Conservation (phyloP, 2,888 invertebrate species). For the Nebria brevicollis region DNA sequence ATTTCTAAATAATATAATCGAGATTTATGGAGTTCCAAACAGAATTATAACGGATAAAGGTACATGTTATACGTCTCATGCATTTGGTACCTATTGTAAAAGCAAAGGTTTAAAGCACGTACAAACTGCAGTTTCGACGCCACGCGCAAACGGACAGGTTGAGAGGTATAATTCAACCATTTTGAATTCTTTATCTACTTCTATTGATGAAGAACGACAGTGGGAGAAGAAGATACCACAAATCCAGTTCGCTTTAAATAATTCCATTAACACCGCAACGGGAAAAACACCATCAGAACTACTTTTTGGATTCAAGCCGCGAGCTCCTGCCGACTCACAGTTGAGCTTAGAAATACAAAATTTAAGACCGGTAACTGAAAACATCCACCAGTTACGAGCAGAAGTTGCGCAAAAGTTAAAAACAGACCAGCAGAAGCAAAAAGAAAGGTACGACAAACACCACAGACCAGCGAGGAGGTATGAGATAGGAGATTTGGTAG, state of each 20-base stretch:
- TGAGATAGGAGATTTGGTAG: too few relatives aligned
- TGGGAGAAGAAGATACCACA: constrained; percentile 56
- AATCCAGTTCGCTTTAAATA: constrained; percentile 55
- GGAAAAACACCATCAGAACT: constrained; percentile 51
- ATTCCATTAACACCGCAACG: constrained; percentile 51
- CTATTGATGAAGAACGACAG: constrained; percentile 53
- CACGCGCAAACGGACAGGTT: constrained; percentile 57
- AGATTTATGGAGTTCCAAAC: constrained; percentile 52
- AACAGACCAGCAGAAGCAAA: too few relatives aligned
- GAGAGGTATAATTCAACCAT: constrained; percentile 55
- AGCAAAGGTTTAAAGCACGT: constrained; percentile 54
- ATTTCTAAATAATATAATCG: constrained; percentile 51
- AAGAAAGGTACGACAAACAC: too few relatives aligned
- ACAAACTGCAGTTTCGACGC: constrained; percentile 54
- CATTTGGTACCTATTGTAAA: constrained; percentile 55
- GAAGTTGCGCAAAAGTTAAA: too few relatives aligned
- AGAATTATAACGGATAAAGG: constrained; percentile 59
- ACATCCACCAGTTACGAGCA: too few relatives aligned
- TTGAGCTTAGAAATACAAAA: constrained; percentile 16
- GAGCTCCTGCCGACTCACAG: constrained; percentile 39
- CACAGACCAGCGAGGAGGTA: too few relatives aligned
- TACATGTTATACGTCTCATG: constrained; percentile 56
- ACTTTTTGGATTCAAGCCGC: constrained; percentile 52
- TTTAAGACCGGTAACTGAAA: too few relatives aligned
- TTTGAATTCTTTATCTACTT: constrained; percentile 52